Conservation (phyloP, 2,113 vertebrate genomes). For the Microtus pennsylvanicus region DNA sequence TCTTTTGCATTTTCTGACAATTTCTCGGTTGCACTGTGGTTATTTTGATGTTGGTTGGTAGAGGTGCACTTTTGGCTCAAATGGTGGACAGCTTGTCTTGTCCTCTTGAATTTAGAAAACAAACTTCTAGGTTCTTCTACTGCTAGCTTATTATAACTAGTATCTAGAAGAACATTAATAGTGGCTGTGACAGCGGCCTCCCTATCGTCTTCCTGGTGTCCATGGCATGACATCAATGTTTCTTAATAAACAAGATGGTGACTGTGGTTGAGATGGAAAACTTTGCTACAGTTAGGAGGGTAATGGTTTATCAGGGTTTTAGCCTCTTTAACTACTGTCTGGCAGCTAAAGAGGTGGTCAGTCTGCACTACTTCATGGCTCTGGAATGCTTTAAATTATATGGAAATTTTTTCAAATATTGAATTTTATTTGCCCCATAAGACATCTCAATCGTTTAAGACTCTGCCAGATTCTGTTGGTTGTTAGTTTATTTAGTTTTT, state of each 20-base stretch:
- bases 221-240: background rate
- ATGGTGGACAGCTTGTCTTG: background rate
- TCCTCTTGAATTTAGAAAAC: background rate
- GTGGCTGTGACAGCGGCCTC: background rate
- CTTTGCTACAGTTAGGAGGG: background rate
- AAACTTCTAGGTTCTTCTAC: background rate
- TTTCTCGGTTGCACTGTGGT: background rate
- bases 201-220: background rate
- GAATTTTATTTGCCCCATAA: background rate
- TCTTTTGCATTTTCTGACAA: background rate
- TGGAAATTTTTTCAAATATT: conserved; percentile 25
- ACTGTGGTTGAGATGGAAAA: background rate
- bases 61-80: background rate
- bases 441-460: background rate
- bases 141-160: background rate
- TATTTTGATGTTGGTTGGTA: background rate
- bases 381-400: background rate
- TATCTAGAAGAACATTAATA: background rate
- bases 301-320: background rate
- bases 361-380: background rate
- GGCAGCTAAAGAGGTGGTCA: background rate
- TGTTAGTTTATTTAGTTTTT: background rate
- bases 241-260: background rate
- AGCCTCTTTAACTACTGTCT: conserved; percentile 12
- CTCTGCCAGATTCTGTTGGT: background rate